Conservation (phyloP, 2,113 vertebrate species). For the Otolemur garnettii region DNA sequence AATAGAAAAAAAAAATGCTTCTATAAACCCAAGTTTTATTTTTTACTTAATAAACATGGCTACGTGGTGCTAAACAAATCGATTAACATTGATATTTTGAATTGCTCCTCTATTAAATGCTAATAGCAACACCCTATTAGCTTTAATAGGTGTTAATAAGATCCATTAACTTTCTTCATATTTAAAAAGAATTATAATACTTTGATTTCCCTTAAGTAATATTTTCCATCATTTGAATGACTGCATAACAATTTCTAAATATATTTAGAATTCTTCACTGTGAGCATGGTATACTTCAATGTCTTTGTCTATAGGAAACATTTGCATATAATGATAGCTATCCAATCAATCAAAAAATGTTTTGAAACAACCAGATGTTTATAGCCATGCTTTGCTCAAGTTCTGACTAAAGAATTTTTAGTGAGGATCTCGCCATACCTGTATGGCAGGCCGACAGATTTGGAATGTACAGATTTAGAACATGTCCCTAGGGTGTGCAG, state of each 20-base stretch:
- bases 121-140: not conserved
- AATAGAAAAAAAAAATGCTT: not conserved
- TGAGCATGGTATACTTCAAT: not conserved
- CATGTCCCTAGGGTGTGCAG: not conserved
- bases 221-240: slow-evolving; percentile 58
- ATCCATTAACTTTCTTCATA: not conserved
- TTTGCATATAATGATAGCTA: slow-evolving; percentile 13
- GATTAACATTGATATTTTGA: not conserved
- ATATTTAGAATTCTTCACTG: slow-evolving; percentile 23
- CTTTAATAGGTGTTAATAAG: too few relatives aligned
- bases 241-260: slow-evolving; percentile 5
- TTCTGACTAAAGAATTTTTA: slow-evolving; percentile 57
- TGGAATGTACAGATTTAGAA: slow-evolving; percentile 19
- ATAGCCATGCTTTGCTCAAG: not conserved
- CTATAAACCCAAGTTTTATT: not conserved
- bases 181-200: slow-evolving; percentile 28
- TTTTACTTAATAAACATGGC: not conserved
- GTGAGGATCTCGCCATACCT: not conserved
- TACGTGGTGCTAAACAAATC: not conserved
- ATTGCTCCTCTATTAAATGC: not conserved
- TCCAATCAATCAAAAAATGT: slow-evolving; percentile 41
- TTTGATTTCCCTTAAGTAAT: not conserved
- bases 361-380: slow-evolving; percentile 58
- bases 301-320: not conserved
- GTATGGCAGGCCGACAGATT: not conserved